Conservation (phyloP, 2,888 invertebrate genomes). For the Lathronympha strigana region DNA sequence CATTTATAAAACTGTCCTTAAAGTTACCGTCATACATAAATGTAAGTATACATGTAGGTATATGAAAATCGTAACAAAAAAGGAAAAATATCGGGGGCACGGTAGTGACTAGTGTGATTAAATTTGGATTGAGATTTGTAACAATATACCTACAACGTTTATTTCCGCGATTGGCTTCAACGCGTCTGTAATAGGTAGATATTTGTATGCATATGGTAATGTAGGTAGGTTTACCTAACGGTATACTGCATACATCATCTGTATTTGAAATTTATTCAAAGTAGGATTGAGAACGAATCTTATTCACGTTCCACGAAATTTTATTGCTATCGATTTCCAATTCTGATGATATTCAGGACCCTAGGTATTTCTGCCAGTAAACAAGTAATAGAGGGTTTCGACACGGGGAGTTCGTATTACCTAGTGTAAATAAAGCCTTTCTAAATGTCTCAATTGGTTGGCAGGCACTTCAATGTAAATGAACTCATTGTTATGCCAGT, state of each 20-base stretch:
- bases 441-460: conserved; percentile 28
- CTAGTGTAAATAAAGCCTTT: conserved; percentile 32
- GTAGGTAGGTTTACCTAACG: too few relatives aligned
- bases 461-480: conserved; percentile 33
- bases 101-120: too few relatives aligned
- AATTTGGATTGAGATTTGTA: too few relatives aligned
- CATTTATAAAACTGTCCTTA: too few relatives aligned
- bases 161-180: too few relatives aligned
- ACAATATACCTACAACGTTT: too few relatives aligned
- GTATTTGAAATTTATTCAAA: conserved; percentile 10
- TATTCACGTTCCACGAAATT: not conserved
- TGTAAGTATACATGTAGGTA: too few relatives aligned
- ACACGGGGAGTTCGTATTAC: conserved; percentile 5
- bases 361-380: not conserved
- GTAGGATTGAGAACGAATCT: not conserved
- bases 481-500: conserved; percentile 28
- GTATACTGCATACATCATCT: not conserved
- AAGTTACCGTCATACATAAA: too few relatives aligned
- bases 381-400: conserved; percentile 2
- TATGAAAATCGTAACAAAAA: too few relatives aligned
- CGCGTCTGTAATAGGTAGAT: too few relatives aligned
- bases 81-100: too few relatives aligned
- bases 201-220: conserved; percentile 6
- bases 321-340: conserved; percentile 4
- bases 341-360: not conserved